phyloP scores from a whole-genome alignment of 37 sponge, comb jelly and placozoan genomes.

The Axinella damicornis region DNA sequence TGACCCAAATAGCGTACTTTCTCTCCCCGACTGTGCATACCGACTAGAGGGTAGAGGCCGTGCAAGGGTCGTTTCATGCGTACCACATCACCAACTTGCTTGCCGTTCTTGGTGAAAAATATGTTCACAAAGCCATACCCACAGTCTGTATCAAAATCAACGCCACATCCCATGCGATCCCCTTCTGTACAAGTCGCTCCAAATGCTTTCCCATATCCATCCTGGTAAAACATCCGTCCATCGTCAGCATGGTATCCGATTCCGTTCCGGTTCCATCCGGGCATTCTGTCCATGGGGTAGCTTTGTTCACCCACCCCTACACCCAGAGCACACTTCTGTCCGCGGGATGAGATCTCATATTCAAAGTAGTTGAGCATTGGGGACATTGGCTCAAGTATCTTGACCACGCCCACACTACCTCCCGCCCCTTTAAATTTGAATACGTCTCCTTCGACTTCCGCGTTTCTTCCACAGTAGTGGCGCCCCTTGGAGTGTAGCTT shows the following conservation, averaged over 20 bases:
- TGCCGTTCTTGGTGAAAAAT: conserved; percentile 91
- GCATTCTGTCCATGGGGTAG: conserved; percentile 72
- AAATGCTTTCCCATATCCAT: conserved; percentile 69
- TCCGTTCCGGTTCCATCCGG: conserved; percentile 79
- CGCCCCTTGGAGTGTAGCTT: conserved; percentile 64
- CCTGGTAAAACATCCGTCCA: conserved; percentile 66
- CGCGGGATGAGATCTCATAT: conserved; percentile 66
- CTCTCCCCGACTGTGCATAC: conserved; percentile 83
- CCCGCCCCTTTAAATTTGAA: conserved; percentile 53
- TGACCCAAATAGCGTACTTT: conserved; percentile 79
- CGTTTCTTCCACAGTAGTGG: conserved; percentile 47
- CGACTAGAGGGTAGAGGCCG: conserved; percentile 84
- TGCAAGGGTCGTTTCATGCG: conserved; percentile 67
- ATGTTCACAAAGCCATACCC: conserved; percentile 63
- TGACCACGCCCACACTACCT: conserved; percentile 73
- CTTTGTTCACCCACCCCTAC: conserved; percentile 56
- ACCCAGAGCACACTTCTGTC: conserved; percentile 67
- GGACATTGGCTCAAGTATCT: conserved; percentile 76
- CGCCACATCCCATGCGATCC: conserved; percentile 84
- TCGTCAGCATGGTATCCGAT: conserved; percentile 90
- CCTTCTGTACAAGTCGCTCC: conserved; percentile 76
- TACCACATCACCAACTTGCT: conserved; percentile 55
- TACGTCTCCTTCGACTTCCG: conserved; percentile 51
- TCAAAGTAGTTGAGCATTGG: conserved; percentile 84
- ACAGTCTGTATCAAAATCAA: conserved; percentile 59